Conservation (phyloP, 2,113 vertebrate species). For the Calyptommatus sinebrachiatus region DNA sequence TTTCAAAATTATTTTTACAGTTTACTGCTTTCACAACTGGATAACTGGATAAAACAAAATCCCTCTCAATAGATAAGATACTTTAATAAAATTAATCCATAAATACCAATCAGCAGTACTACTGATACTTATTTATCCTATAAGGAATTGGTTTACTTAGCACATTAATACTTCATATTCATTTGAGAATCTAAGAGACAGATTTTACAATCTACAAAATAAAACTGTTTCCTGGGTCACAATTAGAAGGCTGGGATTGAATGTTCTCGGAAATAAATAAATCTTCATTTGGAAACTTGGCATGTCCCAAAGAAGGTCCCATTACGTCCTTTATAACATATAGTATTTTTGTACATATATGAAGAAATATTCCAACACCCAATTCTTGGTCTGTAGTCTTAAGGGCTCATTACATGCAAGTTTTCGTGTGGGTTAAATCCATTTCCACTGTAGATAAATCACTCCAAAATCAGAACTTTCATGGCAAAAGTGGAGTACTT, state of each 20-base stretch:
- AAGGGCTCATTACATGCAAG: too few relatives aligned
- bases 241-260: background rate
- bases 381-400: background rate
- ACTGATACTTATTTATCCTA: constrained; percentile 37
- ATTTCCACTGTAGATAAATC: too few relatives aligned
- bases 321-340: background rate
- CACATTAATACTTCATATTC: constrained; percentile 35
- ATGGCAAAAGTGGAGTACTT: too few relatives aligned
- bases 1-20: background rate
- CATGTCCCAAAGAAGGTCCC: background rate
- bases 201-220: background rate
- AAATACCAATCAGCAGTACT: constrained; percentile 40
- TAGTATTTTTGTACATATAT: background rate
- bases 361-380: background rate
- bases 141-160: constrained; percentile 32
- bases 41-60: background rate
- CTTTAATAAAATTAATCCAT: constrained; percentile 24
- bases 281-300: background rate
- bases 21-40: background rate
- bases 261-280: background rate
- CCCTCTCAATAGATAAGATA: background rate
- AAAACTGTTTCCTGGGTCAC: background rate
- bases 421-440: too few relatives aligned
- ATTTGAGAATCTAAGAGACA: constrained; percentile 21
- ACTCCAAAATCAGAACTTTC: too few relatives aligned